A percentile compares a stretch with the other conserved stretches of the same genome.
phyloP scores from a whole-genome alignment of 1,140 invertebrate species.

The Ceratosolen solmsi region DNA sequence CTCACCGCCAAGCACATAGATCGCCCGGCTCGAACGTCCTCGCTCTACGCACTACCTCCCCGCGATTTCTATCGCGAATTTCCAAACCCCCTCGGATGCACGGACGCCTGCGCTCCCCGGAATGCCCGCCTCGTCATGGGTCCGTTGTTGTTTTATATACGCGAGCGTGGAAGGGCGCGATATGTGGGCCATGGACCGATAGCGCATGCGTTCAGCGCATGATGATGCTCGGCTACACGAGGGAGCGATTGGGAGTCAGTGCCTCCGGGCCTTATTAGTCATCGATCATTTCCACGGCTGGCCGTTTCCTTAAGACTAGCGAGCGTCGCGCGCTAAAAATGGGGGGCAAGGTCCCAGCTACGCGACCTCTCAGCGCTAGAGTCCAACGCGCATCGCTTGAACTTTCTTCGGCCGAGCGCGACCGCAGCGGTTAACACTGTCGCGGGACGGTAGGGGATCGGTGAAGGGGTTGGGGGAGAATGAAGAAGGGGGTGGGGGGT shows the following conservation, averaged over 20 bases:
- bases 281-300: conserved; percentile 26
- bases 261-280: conserved; percentile 49
- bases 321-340: conserved; percentile 52
- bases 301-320: conserved; percentile 60
- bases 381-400: conserved; percentile 46
- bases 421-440: too few species aligned
- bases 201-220: not conserved
- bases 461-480: too few species aligned
- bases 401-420: too few species aligned
- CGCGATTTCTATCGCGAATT: too few species aligned
- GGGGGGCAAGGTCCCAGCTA: conserved; percentile 66
- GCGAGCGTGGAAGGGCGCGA: conserved; percentile 62
- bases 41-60: not conserved
- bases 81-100: conserved; percentile 29
- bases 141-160: conserved; percentile 42
- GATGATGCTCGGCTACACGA: not conserved
- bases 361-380: conserved; percentile 55
- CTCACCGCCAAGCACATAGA: conserved; percentile 61
- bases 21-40: not conserved
- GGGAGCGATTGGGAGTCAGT: conserved; percentile 15
- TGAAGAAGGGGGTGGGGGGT: too few species aligned
- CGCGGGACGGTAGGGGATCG: not conserved
- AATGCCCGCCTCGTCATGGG: conserved; percentile 1
- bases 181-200: conserved; percentile 63
- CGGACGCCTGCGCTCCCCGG: conserved; percentile 4